Evolutionary conservation across 2,888 invertebrate genomes (phyloP).

Genomic region (Rhabditoides inermis): DNA sequence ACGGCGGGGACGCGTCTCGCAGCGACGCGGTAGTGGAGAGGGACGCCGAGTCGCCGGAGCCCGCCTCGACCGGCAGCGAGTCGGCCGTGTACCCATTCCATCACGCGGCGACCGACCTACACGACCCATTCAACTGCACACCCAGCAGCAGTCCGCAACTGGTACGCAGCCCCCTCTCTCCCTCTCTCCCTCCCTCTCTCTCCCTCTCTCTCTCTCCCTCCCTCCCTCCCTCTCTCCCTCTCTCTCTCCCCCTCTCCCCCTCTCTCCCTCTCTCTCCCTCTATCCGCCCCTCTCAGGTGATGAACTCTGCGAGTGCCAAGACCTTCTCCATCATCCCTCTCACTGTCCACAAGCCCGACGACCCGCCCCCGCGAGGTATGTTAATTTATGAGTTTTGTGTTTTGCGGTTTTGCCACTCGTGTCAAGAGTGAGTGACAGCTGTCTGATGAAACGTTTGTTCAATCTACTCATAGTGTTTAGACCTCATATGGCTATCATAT

Average conservation of each 20-base stretch:
- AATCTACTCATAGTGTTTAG: too few species aligned
- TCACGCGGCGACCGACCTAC: conserved; percentile 31
- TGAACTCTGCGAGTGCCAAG: conserved; percentile 30
- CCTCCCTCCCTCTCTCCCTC: not conserved
- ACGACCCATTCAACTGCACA: conserved; percentile 41
- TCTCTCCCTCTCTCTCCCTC: not conserved
- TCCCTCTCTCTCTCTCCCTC: conserved; percentile 4
- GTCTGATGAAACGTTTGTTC: too few species aligned
- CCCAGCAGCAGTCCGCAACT: conserved; percentile 35
- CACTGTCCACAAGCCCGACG: conserved; percentile 38
- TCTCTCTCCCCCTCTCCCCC: too few species aligned
- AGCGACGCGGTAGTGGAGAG: not conserved
- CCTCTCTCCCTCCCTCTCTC: not conserved
- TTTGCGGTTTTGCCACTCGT: too few species aligned
- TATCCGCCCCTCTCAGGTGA: conserved; percentile 17
- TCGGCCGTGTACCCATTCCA: conserved; percentile 19
- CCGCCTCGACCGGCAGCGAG: conserved; percentile 8
- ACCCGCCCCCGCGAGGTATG: conserved; percentile 3
- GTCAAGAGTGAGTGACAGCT: too few species aligned
- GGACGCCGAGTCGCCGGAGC: conserved; percentile 9
- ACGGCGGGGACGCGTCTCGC: not conserved
- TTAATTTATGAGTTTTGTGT: too few species aligned
- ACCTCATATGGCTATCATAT: too few species aligned
- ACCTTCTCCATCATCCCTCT: conserved; percentile 39
- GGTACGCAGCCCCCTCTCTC: not conserved